Base-by-base conservation (phyloP, 2,888 invertebrate species). In the Brachycybe producta region DNA sequence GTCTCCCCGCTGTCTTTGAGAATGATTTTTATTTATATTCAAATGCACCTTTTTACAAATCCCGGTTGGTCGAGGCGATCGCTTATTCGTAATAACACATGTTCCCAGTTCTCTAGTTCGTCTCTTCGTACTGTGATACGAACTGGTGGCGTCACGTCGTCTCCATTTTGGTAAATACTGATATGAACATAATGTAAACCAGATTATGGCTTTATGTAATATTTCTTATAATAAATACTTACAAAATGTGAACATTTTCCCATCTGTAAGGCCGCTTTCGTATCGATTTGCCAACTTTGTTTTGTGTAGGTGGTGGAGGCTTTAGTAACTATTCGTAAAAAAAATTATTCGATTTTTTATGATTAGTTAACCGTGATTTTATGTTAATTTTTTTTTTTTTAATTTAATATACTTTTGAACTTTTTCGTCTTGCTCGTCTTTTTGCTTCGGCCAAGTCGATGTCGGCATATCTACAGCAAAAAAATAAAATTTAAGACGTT, bases 151-250 rank as follows among this genome's bases (percentile, higher is more conserved):
- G 53, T 28, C 3, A 53, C 52, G 27, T 53, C 53, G 35, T 53
- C 51, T 7, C 53, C 53, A 23, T 53, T 53, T n/a, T 43, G 27
- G 26, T 52, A 53, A 41, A 53, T 32, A 30, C 53, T 53, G 23
- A 23, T 13, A 2, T 43, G 21, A 40, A 23, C 40, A n/a, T 5
- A 5, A 3, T 40, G 24, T 8, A 2, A 40, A 3, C 32, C 32
- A n/a, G 32, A 11, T n/a, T n/a, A n/a, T n/a, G n/a, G n/a, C 8
- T 30, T 30, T n/a, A 40, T 23, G n/a, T 40, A 17, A 40, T 19
- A 2, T 19, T 43, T 27, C 5, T 43, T 5, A 24, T 15, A 43
- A 8, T 43, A 28, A 15, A 11, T 30, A 28, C 44, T 45, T 45
- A 45, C 45, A 35, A 32, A 13, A 45, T 5, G 5, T 19, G 19